Evolutionary conservation across 1,140 invertebrate genomes (phyloP), one percentile per base, ranked within the genome.

Genomic region (Leptoteleia sp.): DNA sequence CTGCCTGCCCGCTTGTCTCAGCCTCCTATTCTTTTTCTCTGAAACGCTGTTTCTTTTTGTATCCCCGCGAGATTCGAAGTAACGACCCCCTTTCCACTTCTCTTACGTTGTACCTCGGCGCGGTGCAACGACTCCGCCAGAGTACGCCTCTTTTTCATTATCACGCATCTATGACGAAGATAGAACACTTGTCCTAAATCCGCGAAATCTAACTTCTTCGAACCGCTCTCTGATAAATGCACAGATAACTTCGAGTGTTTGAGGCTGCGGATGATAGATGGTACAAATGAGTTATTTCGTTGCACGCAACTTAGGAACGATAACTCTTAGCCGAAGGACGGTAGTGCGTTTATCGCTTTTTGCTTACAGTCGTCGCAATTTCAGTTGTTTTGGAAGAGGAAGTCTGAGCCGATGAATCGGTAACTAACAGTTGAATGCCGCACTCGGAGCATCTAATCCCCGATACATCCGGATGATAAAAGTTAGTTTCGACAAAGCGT

Each of bases 401-500:
- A n/a, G n/a, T n/a, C n/a, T n/a, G n/a, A n/a, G n/a, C n/a, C n/a
- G n/a, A n/a, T n/a, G n/a, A n/a, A n/a, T n/a, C n/a, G n/a, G n/a
- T n/a, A n/a, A n/a, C n/a, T n/a, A n/a, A n/a, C n/a, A n/a, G n/a
- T n/a, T n/a, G n/a, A n/a, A n/a, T n/a, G n/a, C n/a, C n/a, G n/a
- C n/a, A n/a, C n/a, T n/a, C n/a, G n/a, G n/a, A n/a, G n/a, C n/a
- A 38, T 59, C 54, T 64, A 50, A 75, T 48, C 52, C 11, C 15
- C 17, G 42, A 52, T 75, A 35, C 27, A 62, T 65, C 43, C 52
- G 27, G 38, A 75, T 77, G 72, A 84, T 82, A 82, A 82, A 80
- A 64, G 78, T 40, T 70, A 33, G 59, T 78, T 81, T 80, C 72
- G 76, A 80, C 76, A 79, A 77, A 83, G 76, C 77, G 50, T 68